A percentile compares a stretch with the other conserved stretches of the same genome.
phyloP scores from a whole-genome alignment of 2,888 invertebrate genomes.

The Epistrophe grossulariae region DNA sequence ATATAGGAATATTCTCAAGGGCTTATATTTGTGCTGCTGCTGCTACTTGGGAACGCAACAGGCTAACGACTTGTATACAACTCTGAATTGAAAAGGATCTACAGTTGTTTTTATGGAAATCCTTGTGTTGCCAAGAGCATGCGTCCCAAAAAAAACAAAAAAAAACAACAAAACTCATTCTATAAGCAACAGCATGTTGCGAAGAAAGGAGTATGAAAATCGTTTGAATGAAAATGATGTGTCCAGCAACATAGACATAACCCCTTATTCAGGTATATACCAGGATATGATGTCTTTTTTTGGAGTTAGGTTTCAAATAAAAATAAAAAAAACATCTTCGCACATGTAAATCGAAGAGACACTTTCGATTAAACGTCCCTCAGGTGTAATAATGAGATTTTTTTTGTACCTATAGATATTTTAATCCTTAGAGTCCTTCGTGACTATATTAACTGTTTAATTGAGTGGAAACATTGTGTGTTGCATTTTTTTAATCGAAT shows the following conservation, averaged over 20 bases:
- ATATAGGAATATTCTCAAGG: constrained; percentile 1
- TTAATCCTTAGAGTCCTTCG: constrained; percentile 1
- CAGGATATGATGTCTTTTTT: constrained; percentile 45
- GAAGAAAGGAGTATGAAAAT: constrained; percentile 9
- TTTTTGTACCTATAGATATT: constrained; percentile 32
- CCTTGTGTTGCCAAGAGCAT: constrained; percentile 72
- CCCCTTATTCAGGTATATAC: not conserved
- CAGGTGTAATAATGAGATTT: constrained; percentile 79
- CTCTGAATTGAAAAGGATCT: constrained; percentile 79
- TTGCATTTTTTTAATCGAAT: constrained; percentile 35
- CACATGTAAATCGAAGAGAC: constrained; percentile 58
- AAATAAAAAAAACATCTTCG: constrained; percentile 2
- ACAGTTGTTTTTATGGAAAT: constrained; percentile 81
- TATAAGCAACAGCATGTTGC: constrained; percentile 62
- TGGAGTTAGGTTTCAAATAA: not conserved
- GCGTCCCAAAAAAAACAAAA: constrained; percentile 52
- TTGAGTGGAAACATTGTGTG: constrained; percentile 58
- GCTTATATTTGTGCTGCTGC: constrained; percentile 1
- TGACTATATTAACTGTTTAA: constrained; percentile 33
- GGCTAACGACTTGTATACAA: constrained; percentile 82
- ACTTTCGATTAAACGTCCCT: constrained; percentile 76
- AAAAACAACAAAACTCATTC: constrained; percentile 22
- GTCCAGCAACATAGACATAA: constrained; percentile 62
- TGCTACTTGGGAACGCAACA: constrained; percentile 81
- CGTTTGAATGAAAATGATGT: constrained; percentile 24